These are phyloP conservation scores for Ganaspis sp. DNA, from an alignment of 1,140 invertebrate genomes.

Conservation along the genomic window DNA sequence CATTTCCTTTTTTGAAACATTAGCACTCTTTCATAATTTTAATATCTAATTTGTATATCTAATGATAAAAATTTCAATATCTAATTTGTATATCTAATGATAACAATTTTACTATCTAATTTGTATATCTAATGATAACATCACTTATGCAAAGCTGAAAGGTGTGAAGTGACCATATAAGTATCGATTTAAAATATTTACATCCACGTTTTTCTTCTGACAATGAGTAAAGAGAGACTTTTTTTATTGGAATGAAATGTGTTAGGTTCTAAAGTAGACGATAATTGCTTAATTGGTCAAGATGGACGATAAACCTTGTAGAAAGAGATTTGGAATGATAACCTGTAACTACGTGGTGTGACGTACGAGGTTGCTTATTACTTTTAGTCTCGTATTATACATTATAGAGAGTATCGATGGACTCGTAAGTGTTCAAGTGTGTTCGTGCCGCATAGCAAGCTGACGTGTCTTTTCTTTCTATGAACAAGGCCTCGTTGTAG, in stretches of 20 bases:
- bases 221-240: neutral
- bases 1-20: no score
- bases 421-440: conserved; percentile 50
- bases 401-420: conserved; percentile 52
- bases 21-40: no score
- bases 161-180: neutral
- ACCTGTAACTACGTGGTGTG: conserved; percentile 40
- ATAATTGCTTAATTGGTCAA: conserved; percentile 69
- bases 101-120: no score
- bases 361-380: conserved; percentile 36
- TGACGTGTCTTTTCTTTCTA: conserved; percentile 66
- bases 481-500: conserved; percentile 69
- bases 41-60: no score
- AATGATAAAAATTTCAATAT: no score
- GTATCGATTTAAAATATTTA: neutral
- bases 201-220: neutral
- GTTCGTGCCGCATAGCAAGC: conserved; percentile 57
- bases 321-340: conserved; percentile 43
- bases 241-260: neutral
- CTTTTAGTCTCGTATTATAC: neutral
- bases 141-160: neutral
- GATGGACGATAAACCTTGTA: conserved; percentile 60
- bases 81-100: no score
- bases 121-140: no score
- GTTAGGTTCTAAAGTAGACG: conserved; percentile 41